Conservation (phyloP, 2,797 vertebrate species). For the Sebastes vulpes region DNA sequence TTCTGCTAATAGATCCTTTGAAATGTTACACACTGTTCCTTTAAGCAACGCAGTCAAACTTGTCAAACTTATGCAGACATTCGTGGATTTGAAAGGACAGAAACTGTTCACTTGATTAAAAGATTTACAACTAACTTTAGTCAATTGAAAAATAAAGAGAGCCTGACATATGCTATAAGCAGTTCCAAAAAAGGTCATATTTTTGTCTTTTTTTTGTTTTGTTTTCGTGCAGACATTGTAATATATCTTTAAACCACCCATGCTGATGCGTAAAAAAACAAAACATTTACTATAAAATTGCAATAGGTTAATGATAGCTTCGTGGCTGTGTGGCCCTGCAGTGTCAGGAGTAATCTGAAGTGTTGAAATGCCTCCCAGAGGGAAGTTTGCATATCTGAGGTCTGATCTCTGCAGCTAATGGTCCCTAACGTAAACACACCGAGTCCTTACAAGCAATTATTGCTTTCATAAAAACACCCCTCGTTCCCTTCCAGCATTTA, state of each 20-base stretch:
- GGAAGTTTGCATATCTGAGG: conserved; percentile 87
- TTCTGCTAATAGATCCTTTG: too few relatives aligned
- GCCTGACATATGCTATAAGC: background rate
- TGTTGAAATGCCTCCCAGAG: conserved; percentile 84
- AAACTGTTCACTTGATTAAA: background rate
- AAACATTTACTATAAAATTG: conserved; percentile 41
- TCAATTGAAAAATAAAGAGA: background rate
- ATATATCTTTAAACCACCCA: conserved; percentile 35
- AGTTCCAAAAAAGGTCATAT: background rate
- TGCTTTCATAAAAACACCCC: conserved; percentile 86
- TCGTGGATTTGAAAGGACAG: background rate
- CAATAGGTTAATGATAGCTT: conserved; percentile 55
- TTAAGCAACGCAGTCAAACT: background rate
- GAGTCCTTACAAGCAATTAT: conserved; percentile 88
- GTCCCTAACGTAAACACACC: conserved; percentile 86
- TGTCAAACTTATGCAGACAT: background rate
- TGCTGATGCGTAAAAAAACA: conserved; percentile 9
- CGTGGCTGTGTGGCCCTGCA: conserved; percentile 64
- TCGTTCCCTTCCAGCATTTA: conserved; percentile 84
- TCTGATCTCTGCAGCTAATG: conserved; percentile 87
- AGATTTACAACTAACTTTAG: background rate
- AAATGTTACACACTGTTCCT: background rate
- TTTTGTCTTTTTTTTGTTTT: background rate
- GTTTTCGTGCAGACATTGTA: background rate
- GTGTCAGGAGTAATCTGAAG: conserved; percentile 66